Percentiles rank a stretch among this genome's conserved stretches.
phyloP scores from a whole-genome alignment of 2,113 vertebrate genomes.

The Neogale vison region DNA sequence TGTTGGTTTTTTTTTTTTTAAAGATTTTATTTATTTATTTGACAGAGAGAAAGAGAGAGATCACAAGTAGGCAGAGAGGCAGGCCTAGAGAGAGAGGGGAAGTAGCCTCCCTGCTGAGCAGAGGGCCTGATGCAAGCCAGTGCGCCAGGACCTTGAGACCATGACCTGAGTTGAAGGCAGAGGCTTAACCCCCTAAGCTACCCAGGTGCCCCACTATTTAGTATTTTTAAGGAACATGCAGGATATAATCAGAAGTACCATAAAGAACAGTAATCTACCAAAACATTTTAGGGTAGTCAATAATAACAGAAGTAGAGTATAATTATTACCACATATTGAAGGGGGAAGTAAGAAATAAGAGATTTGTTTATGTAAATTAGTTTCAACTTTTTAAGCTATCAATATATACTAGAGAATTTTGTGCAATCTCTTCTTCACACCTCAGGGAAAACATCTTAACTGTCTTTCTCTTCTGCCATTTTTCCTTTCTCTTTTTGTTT shows the following conservation, averaged over 20 bases:
- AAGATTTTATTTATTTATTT: no score
- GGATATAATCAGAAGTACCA: not conserved
- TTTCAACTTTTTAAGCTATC: not conserved
- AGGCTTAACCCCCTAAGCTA: no score
- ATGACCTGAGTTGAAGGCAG: no score
- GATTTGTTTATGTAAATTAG: not conserved
- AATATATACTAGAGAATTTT: not conserved
- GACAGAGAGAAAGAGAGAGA: no score
- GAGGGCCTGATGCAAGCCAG: no score
- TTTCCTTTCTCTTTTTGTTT: not conserved
- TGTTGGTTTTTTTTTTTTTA: no score
- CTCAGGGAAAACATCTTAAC: not conserved
- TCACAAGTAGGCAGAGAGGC: no score
- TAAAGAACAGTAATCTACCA: not conserved
- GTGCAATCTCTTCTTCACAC: not conserved
- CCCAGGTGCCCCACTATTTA: not conserved
- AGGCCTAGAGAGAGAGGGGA: no score
- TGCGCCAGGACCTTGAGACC: no score
- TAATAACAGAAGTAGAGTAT: not conserved
- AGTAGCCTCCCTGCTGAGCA: no score
- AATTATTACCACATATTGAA: not conserved
- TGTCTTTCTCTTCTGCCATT: not conserved
- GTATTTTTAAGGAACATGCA: not conserved
- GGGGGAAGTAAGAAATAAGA: not conserved
- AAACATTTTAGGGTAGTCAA: slow-evolving; percentile 19